A percentile compares a stretch with the other conserved stretches of the same genome.
Conservation (phyloP, 64 coral and sea anemone species). For the Porites australiensis region DNA sequence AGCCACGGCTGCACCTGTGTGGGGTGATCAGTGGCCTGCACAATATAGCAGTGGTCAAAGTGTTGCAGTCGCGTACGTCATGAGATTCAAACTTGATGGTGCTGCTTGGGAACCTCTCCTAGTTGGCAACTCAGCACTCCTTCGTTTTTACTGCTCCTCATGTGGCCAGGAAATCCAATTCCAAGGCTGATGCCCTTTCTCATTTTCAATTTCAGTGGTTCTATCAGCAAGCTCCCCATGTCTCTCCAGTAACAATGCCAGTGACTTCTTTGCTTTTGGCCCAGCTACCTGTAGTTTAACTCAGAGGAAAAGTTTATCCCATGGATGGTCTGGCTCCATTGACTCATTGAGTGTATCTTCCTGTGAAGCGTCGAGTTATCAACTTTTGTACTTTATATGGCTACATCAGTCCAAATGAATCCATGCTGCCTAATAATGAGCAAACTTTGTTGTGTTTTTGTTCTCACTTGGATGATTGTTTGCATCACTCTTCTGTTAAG, state of each 20-base stretch:
- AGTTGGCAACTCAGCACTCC: too few relatives aligned
- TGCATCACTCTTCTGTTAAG: constrained; percentile 9
- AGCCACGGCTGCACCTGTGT: neutral
- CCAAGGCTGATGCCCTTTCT: constrained; percentile 29
- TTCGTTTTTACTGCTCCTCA: constrained; percentile 12
- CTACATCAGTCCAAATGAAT: too few relatives aligned
- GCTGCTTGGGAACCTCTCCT: too few relatives aligned
- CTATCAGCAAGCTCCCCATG: neutral
- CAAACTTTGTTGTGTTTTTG: neutral
- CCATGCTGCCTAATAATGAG: constrained; percentile 15
- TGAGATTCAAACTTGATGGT: too few relatives aligned
- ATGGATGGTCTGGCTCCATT: constrained; percentile 13
- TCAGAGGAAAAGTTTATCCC: neutral
- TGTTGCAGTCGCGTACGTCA: neutral
- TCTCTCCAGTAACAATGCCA: neutral
- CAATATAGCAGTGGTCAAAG: neutral
- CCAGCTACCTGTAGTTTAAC: neutral
- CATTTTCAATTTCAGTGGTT: constrained; percentile 22
- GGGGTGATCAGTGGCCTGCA: neutral
- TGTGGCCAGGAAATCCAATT: neutral
- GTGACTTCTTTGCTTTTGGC: neutral
- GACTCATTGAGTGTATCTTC: constrained; percentile 10
- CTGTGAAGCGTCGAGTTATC: constrained; percentile 15
- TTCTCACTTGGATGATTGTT: neutral
- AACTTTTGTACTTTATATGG: too few relatives aligned